phyloP scores from a whole-genome alignment of 2,888 invertebrate genomes.

The Cetonia aurata region DNA sequence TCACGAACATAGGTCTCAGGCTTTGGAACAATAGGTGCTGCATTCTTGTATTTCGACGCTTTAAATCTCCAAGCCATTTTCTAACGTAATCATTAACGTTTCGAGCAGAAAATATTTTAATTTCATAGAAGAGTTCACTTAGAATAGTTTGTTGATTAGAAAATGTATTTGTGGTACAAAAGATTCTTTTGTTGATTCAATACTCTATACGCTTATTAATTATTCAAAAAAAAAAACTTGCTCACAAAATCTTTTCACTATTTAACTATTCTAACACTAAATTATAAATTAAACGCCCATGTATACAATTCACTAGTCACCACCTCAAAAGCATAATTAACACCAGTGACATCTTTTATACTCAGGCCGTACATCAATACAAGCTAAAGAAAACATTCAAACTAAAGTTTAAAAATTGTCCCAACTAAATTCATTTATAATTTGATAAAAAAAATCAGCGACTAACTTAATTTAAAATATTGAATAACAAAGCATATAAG shows the following conservation, averaged over 20 bases:
- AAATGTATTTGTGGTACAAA: slow-evolving; percentile 7
- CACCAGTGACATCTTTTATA: slow-evolving; percentile 33
- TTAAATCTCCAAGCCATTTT: slow-evolving; percentile 95
- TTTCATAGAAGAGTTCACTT: slow-evolving; percentile 28
- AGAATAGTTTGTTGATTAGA: background rate
- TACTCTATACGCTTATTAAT: slow-evolving; percentile 2
- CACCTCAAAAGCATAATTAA: slow-evolving; percentile 38
- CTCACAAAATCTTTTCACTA: slow-evolving; percentile 26
- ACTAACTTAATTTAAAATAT: too few species aligned
- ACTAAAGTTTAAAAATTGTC: too few species aligned
- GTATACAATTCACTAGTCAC: slow-evolving; percentile 35
- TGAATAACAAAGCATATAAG: too few species aligned
- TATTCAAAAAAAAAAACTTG: slow-evolving; percentile 7
- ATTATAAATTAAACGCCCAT: slow-evolving; percentile 43
- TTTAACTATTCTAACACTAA: slow-evolving; percentile 14
- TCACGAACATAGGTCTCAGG: slow-evolving; percentile 91
- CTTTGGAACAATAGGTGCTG: slow-evolving; percentile 94
- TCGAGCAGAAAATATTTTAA: slow-evolving; percentile 20
- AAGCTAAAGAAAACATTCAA: too few species aligned
- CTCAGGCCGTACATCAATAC: background rate
- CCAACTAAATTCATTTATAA: too few species aligned
- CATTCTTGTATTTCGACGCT: slow-evolving; percentile 98
- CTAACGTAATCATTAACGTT: slow-evolving; percentile 31
- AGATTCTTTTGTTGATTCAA: background rate
- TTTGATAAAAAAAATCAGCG: too few species aligned